phyloP scores from a whole-genome alignment of 2,888 invertebrate genomes.

The Sarcophaga carnaria region DNA sequence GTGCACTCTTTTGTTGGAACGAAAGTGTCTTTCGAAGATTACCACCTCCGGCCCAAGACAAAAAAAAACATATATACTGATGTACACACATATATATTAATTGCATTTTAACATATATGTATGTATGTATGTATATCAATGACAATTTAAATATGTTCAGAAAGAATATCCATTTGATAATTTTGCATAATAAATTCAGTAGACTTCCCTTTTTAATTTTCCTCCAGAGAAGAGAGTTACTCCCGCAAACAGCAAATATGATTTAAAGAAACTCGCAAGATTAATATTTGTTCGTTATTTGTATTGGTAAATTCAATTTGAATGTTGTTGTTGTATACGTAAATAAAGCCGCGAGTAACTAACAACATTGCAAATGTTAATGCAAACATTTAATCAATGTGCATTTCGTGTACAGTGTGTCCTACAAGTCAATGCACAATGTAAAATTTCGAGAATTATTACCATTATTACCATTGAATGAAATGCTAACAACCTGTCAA shows the following conservation, averaged over 20 bases:
- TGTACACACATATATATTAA: no score
- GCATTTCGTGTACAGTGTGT: neutral
- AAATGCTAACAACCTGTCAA: no score
- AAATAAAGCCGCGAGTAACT: conserved; percentile 43
- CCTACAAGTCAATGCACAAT: neutral
- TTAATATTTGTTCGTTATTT: conserved; percentile 41
- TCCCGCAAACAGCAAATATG: conserved; percentile 24
- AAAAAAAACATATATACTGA: no score
- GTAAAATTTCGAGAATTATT: neutral
- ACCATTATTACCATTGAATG: no score
- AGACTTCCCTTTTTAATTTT: neutral
- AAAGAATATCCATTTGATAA: no score
- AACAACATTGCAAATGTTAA: neutral
- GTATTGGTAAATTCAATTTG: conserved; percentile 54
- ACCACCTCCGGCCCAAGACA: no score
- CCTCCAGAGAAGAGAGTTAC: neutral
- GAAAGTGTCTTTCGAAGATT: no score
- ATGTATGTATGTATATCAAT: no score
- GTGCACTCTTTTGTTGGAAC: no score
- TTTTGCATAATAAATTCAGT: no score
- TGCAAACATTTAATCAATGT: conserved; percentile 2
- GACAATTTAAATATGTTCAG: no score
- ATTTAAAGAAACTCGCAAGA: conserved; percentile 20
- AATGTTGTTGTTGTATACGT: conserved; percentile 25
- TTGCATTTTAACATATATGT: no score